phyloP scores from a whole-genome alignment of 2,113 vertebrate species.

The Cranoglanis bouderius region DNA sequence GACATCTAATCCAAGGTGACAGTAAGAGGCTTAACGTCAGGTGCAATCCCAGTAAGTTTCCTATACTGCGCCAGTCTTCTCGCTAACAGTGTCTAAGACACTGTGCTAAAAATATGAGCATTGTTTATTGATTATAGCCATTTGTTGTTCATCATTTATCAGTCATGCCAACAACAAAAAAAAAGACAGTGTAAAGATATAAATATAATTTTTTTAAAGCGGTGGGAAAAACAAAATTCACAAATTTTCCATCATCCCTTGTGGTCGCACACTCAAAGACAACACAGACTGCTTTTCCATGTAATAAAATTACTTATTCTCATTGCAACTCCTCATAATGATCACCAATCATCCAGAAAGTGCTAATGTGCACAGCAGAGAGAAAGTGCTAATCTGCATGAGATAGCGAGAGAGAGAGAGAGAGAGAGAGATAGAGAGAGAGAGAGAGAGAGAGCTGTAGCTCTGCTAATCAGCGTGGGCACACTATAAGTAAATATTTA shows the following conservation, averaged over 20 bases:
- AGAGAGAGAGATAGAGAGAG: neutral
- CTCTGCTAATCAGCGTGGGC: neutral
- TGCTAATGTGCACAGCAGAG: neutral
- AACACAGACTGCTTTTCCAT: neutral
- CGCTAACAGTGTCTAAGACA: too few species aligned
- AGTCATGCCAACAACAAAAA: neutral
- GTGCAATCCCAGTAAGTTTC: neutral
- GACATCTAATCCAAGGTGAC: neutral
- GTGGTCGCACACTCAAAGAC: neutral
- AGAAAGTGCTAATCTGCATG: neutral
- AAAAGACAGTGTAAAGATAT: neutral
- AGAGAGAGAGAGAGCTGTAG: neutral
- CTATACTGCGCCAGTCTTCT: too few species aligned
- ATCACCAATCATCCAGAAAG: neutral
- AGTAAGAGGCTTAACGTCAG: slow-evolving; percentile 27
- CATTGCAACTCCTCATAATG: neutral
- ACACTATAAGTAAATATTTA: too few species aligned
- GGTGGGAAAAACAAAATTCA: neutral
- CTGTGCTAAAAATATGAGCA: neutral
- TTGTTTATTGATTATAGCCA: neutral
- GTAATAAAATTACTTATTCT: neutral
- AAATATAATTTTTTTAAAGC: neutral
- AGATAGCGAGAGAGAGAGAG: neutral
- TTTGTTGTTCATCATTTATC: neutral
- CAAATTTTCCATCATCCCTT: neutral